Percentiles rank a stretch among this genome's conserved stretches.
phyloP scores from a whole-genome alignment of 2,113 vertebrate genomes.

The Cololabis saira region DNA sequence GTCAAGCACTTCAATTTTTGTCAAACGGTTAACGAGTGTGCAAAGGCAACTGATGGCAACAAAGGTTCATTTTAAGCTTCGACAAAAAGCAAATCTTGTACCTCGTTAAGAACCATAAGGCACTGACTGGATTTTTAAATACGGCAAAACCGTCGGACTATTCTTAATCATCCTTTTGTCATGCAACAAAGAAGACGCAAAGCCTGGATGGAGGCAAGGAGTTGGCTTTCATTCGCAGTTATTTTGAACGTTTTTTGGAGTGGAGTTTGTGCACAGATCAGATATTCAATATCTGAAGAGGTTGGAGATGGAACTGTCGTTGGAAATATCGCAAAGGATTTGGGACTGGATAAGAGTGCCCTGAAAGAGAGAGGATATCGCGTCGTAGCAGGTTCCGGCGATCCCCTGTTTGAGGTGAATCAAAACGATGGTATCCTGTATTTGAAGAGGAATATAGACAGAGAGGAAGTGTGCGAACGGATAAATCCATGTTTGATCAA shows the following conservation, averaged over 20 bases:
- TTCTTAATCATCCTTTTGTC: not conserved
- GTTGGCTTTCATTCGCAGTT: constrained; percentile 31
- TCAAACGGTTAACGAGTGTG: not conserved
- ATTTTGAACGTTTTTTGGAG: constrained; percentile 36
- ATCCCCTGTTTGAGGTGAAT: constrained; percentile 73
- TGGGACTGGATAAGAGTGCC: constrained; percentile 67
- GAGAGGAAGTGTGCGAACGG: constrained; percentile 59
- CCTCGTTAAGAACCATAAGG: no score
- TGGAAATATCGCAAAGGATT: constrained; percentile 76
- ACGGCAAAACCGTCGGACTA: not conserved
- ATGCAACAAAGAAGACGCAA: constrained; percentile 57
- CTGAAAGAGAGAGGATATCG: constrained; percentile 65
- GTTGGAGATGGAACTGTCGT: constrained; percentile 74
- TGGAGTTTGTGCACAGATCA: constrained; percentile 58
- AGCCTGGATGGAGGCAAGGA: constrained; percentile 8
- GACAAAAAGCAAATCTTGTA: no score
- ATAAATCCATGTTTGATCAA: constrained; percentile 53
- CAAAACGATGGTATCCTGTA: constrained; percentile 74
- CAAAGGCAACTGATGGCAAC: not conserved
- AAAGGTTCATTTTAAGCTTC: no score
- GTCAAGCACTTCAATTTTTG: not conserved
- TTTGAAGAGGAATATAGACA: constrained; percentile 63
- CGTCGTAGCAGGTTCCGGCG: constrained; percentile 51
- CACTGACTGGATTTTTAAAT: not conserved
- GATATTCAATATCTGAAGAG: constrained; percentile 77